Evolutionary conservation across 2,113 vertebrate genomes (phyloP), one percentile per base, ranked within the genome.

Genomic region (Sorex araneus): DNA sequence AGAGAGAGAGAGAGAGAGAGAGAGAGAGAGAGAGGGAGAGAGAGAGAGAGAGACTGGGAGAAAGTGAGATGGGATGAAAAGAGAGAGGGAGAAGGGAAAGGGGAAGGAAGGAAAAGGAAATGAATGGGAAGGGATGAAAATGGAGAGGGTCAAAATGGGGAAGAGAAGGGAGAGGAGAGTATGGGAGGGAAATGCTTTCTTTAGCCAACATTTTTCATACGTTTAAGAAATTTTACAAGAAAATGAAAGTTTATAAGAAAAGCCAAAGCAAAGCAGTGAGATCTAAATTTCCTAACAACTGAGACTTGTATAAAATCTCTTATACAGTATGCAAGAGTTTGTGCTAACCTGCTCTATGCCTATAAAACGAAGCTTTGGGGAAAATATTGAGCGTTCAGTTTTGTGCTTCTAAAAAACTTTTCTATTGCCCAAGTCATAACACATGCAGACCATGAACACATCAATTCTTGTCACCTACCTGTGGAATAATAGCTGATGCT

Each of bases 401-500:
- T 93, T 91, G 93, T 91, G 94, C 90, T 95, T 88, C 60, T n/a
- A 60, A 79, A 97, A 92, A 92, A 70, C 70, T 94, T 85, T 94
- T 78, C 27, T 71, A 9, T 63, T 75, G 71, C 82, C 75, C 30
- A 88, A 21, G 5, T 57, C 54, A 92, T 84, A 85, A 67, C 47
- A 71, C 64, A 70, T 54, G 25, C 13, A 54, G 36, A 87, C 57
- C 57, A 84, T 80, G 80, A 83, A 87, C 77, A 89, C 43, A 71
- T 79, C 75, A n/a, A 69, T 82, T 93, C 54, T 50, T 3, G 0
- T 63, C 87, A 89, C 21, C 32, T 18, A 8, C 57, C 73, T 92
- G 60, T 88, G 40, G 66, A 85, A 71, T 71, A 70, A 71, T 45
- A 47, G 30, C 87, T 76, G 64, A 19, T 11, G 50, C 12, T 91